Evolutionary conservation across 2,113 vertebrate species (phyloP).

Genomic region (Microtus oregoni): DNA sequence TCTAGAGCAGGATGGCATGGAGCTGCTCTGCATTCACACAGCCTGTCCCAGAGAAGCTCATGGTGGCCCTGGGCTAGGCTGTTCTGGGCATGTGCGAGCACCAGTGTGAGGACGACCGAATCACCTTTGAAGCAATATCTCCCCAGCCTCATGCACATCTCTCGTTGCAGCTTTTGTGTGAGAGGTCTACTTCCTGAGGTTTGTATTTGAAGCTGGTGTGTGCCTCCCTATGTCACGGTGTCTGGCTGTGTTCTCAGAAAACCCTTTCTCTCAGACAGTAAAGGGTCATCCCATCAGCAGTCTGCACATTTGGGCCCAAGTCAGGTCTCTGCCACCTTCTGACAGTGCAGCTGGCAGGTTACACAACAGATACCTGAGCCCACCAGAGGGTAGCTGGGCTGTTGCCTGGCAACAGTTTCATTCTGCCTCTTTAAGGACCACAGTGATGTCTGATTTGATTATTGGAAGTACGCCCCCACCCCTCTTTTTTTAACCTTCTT

Average conservation of each 20-base stretch:
- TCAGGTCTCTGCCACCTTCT: slow-evolving; percentile 37
- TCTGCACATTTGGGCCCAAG: not conserved
- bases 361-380: not conserved
- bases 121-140: not conserved
- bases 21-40: not conserved
- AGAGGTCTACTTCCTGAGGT: not conserved
- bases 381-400: not conserved
- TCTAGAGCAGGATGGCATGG: fast-evolving
- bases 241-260: not conserved
- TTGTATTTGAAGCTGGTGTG: fast-evolving
- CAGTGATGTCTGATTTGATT: not conserved
- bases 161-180: not conserved
- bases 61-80: not conserved
- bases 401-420: slow-evolving; percentile 60
- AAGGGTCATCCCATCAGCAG: not conserved
- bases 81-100: no score
- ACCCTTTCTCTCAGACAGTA: not conserved
- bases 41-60: not conserved
- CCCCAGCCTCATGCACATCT: fast-evolving
- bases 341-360: slow-evolving; percentile 19
- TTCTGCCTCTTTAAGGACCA: not conserved
- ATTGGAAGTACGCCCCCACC: not conserved
- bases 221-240: fast-evolving
- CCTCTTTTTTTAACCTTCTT: no score
- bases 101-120: not conserved